phyloP scores from a whole-genome alignment of 2,888 invertebrate genomes.

The Liopterus haemorrhoidalis region DNA sequence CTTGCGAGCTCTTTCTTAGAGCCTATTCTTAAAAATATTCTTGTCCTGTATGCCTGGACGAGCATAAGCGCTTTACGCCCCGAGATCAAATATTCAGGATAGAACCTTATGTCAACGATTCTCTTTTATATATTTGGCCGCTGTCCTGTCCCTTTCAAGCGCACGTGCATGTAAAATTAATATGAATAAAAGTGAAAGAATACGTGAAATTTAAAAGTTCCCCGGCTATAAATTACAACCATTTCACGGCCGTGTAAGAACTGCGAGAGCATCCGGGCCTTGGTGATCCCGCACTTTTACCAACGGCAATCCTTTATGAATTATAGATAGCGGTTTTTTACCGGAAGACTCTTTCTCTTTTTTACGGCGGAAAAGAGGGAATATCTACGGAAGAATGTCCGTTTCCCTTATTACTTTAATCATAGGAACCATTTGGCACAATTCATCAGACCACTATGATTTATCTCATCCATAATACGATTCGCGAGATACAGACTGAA shows the following conservation, averaged over 20 bases:
- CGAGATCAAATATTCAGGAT: too few relatives aligned
- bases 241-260: constrained; percentile 14
- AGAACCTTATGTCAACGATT: too few relatives aligned
- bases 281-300: constrained; percentile 36
- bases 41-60: too few relatives aligned
- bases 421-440: constrained; percentile 47
- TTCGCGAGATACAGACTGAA: constrained; percentile 4
- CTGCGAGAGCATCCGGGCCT: constrained; percentile 1
- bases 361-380: constrained; percentile 26
- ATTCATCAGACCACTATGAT: constrained; percentile 44
- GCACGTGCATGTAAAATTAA: too few relatives aligned
- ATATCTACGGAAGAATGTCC: constrained; percentile 39
- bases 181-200: constrained; percentile 14
- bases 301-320: constrained; percentile 43
- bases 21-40: too few relatives aligned
- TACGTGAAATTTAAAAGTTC: constrained; percentile 23
- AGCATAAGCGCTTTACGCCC: too few relatives aligned
- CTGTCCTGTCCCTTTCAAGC: too few relatives aligned
- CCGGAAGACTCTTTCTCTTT: constrained; percentile 33
- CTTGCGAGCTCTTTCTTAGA: too few relatives aligned
- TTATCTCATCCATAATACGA: constrained; percentile 35
- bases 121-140: too few relatives aligned
- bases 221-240: constrained; percentile 19
- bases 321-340: constrained; percentile 46
- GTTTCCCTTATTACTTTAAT: constrained; percentile 48